Evolutionary conservation across 2,888 invertebrate genomes (phyloP).

Genomic region (Fabriciana adippe): DNA sequence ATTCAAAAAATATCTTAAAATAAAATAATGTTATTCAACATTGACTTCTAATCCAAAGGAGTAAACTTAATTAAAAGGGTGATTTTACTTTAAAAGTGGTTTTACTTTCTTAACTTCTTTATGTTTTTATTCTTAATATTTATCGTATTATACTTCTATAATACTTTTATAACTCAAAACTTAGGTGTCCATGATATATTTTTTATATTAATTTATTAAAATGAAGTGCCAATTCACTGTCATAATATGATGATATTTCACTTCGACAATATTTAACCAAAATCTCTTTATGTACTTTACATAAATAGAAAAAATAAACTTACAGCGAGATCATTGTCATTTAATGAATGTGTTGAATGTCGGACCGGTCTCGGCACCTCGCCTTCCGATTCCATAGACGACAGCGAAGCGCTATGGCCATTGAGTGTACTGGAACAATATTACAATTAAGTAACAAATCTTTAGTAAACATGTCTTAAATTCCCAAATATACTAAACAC

Average conservation of each 20-base stretch:
- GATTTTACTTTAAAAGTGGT: too few relatives aligned
- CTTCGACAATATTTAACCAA: not conserved
- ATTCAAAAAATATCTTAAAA: not conserved
- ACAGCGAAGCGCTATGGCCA: conserved; percentile 77
- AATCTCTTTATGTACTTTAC: not conserved
- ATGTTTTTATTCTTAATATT: too few relatives aligned
- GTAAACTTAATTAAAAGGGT: too few relatives aligned
- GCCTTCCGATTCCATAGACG: conserved; percentile 91
- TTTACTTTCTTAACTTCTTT: too few relatives aligned
- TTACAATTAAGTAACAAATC: not conserved
- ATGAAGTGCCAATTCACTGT: too few relatives aligned
- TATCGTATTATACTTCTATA: too few relatives aligned
- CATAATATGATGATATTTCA: not conserved
- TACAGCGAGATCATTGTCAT: conserved; percentile 93
- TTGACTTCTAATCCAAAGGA: too few relatives aligned
- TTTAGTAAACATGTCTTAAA: not conserved
- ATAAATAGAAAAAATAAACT: conserved; percentile 47
- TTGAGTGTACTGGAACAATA: conserved; percentile 51
- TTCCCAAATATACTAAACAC: too few relatives aligned
- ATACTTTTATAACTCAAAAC: too few relatives aligned
- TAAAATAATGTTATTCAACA: not conserved
- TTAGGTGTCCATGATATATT: too few relatives aligned
- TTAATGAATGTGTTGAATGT: conserved; percentile 90
- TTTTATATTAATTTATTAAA: too few relatives aligned
- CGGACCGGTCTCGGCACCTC: conserved; percentile 85